Base-by-base conservation (phyloP, 2,797 vertebrate genomes). In the Pogonophryne albipinna region DNA sequence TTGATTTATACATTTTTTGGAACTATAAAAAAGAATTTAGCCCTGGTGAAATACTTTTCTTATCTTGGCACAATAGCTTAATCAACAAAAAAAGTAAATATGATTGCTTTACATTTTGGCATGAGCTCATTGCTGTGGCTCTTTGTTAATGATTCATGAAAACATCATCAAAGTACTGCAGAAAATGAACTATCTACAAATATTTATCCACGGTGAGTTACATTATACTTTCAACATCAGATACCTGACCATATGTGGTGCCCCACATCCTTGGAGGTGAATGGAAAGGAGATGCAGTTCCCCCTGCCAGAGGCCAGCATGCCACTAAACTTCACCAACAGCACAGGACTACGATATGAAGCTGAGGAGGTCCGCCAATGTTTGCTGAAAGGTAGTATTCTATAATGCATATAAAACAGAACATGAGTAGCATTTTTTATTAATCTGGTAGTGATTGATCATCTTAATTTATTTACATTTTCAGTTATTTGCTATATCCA, bases 291-390 rank as follows among this genome's bases (percentile, higher is more conserved):
- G 12, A 83, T 70, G 38, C 52, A 83, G 51, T 84, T 87, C 38
- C 57, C 80, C 3, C 53, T 89, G 65, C 82, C 84, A 10, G 68
- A 84, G 34, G 41, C 80, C 4, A 53, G 78, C 1, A 81, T 89
- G 57, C 76, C 62, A 1, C 89, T 85, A 12, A 89, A 91, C 73
- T 94, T 86, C 72, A 11, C 12, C 0, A 86, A 93, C 1, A 86
- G 90, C 47, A 68, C 85, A 0, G 93, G 94, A 51, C 60, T 95
- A 75, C 77, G 60, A 44, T 94, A 94, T 1, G 94, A 95, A 66
- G 94, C 94, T 1, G 84, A 92, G 23, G 95, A 95, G 0, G 91
- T 95, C 17, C 91, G 88, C 0, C 89, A 87, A 20, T 95, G 95
- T 70, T 83, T 95, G 17, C 82, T 79, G 13, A 79, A 85, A 69